Percentiles rank a stretch among this genome's conserved stretches.
Evolutionary conservation across 1,140 invertebrate species (phyloP).

Genomic region (Bombus waltoni): DNA sequence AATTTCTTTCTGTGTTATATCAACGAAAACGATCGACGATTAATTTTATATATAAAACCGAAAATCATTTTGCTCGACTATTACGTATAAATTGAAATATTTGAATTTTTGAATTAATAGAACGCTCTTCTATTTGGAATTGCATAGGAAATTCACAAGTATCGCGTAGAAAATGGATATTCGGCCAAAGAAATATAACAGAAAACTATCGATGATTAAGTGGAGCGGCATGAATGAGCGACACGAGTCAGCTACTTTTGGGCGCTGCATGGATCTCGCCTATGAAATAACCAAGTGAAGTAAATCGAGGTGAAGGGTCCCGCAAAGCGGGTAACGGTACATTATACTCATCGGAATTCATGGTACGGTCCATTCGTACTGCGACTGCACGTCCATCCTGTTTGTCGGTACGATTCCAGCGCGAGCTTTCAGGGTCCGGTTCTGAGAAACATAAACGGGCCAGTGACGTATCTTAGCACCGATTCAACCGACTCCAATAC

Average conservation of each 20-base stretch:
- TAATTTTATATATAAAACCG: background rate
- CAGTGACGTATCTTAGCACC: conserved; percentile 32
- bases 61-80: background rate
- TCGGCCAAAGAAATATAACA: too few species aligned
- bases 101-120: background rate
- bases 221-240: conserved; percentile 3
- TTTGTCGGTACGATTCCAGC: conserved; percentile 49
- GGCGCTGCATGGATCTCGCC: conserved; percentile 42
- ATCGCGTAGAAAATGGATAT: background rate
- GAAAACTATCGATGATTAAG: background rate
- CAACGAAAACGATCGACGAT: background rate
- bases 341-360: conserved; percentile 79
- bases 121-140: background rate
- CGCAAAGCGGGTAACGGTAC: conserved; percentile 80
- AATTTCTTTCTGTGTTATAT: background rate
- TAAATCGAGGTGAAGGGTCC: conserved; percentile 75
- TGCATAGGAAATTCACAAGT: background rate
- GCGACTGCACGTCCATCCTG: conserved; percentile 62
- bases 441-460: conserved; percentile 59
- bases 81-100: background rate
- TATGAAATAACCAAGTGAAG: conserved; percentile 46
- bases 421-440: conserved; percentile 62
- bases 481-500: background rate
- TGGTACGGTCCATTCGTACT: conserved; percentile 77
- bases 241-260: conserved; percentile 36